A percentile compares a stretch with the other conserved stretches of the same genome.
These are phyloP conservation scores for Gorsachius goisagi DNA, from an alignment of 2,113 vertebrate species.

Conservation along the genomic window DNA sequence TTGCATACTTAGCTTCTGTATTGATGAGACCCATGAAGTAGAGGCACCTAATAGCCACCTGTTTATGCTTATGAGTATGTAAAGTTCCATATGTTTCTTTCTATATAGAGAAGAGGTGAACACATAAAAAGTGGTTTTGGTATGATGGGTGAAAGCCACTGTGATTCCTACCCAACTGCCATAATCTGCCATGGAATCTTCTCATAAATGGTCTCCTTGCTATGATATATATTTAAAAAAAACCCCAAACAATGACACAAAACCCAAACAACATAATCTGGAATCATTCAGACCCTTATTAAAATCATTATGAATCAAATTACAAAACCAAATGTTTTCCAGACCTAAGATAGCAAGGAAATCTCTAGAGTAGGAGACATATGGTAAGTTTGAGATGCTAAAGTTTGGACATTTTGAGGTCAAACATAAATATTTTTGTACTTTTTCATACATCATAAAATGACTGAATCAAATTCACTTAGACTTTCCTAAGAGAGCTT, in stretches of 20 bases:
- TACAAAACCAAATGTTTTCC: constrained; percentile 34
- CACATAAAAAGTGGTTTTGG: constrained; percentile 42
- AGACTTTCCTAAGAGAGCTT: neutral
- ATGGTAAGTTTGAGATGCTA: neutral
- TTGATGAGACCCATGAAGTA: constrained; percentile 22
- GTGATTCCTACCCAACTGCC: constrained; percentile 22
- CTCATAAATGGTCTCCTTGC: constrained; percentile 6
- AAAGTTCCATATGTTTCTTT: constrained; percentile 53
- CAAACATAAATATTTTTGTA: neutral
- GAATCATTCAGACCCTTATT: constrained; percentile 24
- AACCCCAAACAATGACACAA: too few species aligned
- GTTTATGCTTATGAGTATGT: constrained; percentile 40
- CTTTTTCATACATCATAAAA: neutral
- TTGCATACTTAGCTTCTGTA: constrained; percentile 1
- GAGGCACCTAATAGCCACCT: constrained; percentile 55
- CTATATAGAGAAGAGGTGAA: constrained; percentile 33
- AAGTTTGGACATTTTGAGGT: constrained; percentile 49
- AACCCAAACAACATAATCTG: neutral
- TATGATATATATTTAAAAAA: neutral
- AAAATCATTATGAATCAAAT: constrained; percentile 43
- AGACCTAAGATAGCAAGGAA: neutral
- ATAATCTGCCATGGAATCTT: neutral
- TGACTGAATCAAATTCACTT: neutral
- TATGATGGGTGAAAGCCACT: constrained; percentile 42
- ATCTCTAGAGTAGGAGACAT: neutral